Base-by-base conservation (phyloP, 2,113 vertebrate genomes). In the Zosterops pallidus region DNA sequence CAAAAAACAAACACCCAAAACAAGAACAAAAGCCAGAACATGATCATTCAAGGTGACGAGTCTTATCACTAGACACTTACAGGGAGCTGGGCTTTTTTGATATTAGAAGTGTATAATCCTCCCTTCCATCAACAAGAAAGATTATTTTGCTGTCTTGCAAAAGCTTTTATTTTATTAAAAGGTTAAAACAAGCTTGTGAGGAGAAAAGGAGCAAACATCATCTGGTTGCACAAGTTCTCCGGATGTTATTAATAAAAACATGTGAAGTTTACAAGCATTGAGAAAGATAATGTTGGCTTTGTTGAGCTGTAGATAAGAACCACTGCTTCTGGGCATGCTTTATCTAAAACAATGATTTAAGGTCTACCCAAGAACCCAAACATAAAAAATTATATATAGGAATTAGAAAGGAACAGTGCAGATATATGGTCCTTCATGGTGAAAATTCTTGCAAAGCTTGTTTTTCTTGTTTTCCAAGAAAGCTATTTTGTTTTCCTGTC, bases 171-270 rank as follows among this genome's bases (percentile, higher is more conserved):
- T 94, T 86, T 89, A 80, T 62, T 90, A 76, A 83, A 90, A 80
- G 53, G 62, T 83, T 83, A 65, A 91, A 95, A 95, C 39, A 76
- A 82, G 62, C 37, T 86, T 49, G 44, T 71, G 44, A 64, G 76
- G 65, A 93, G 74, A 76, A 76, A 92, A 90, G 52, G 15, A 68
- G 44, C 72, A 94, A 81, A 60, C 5, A 87, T 74, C 42, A 89
- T 76, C 81, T 85, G 52, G 53, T 50, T 80, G 80, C 81, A 72
- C 52, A 92, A 94, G 53, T 92, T 89, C 78, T 88, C 25, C 20
- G 77, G 74, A 89, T 70, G 50, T 70, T 91, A 90, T 90, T 94
- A 92, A 81, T 90, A 94, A 92, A 95, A 86, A 86, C 67, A 95
- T 16, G 47, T 83, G 82, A 96, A 84, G 83, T 90, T 79, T 68